Percentiles rank a stretch among this genome's conserved stretches.
Evolutionary conservation across 2,113 vertebrate genomes (phyloP).

Genomic region (Helogale parvula): DNA sequence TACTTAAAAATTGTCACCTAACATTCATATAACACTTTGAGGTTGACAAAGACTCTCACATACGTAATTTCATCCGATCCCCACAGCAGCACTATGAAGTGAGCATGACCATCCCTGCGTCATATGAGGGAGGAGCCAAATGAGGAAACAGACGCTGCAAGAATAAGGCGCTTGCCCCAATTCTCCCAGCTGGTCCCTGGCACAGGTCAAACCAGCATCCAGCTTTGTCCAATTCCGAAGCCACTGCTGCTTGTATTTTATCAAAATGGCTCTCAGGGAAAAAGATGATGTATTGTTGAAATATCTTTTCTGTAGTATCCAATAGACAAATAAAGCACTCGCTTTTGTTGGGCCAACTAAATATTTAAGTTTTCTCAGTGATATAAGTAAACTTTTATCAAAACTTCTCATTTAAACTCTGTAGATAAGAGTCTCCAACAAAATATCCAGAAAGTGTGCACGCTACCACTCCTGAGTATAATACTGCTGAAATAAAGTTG

Average conservation of each 20-base stretch:
- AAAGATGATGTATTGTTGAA: not conserved
- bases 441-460: not conserved
- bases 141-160: not conserved
- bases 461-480: not conserved
- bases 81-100: not conserved
- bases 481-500: not conserved
- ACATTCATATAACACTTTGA: not conserved
- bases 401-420: constrained; percentile 50
- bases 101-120: too few species aligned
- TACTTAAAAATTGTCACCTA: not conserved
- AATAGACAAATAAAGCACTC: not conserved
- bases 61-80: not conserved
- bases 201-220: not conserved
- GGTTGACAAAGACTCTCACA: not conserved
- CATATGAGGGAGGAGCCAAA: not conserved
- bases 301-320: not conserved
- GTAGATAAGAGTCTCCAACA: not conserved
- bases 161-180: not conserved
- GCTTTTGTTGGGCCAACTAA: constrained; percentile 23
- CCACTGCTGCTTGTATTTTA: constrained; percentile 19
- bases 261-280: not conserved
- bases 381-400: not conserved
- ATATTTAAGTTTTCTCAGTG: constrained; percentile 18
- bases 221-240: not conserved
- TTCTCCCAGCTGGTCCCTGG: not conserved